Evolutionary conservation across 2,888 invertebrate species (phyloP).

Genomic region (Patella pellucida): DNA sequence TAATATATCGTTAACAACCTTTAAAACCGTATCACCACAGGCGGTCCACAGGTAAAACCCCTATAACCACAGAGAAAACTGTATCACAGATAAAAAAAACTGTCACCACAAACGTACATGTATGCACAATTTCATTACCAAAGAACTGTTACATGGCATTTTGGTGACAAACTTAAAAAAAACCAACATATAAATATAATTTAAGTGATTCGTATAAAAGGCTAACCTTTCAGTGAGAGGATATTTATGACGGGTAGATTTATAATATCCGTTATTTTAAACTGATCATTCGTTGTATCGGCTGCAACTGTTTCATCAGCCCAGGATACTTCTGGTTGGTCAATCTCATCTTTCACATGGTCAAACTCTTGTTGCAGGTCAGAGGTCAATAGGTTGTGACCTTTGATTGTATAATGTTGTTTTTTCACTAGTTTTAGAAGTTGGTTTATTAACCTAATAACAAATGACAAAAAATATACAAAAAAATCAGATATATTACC

Average conservation of each 20-base stretch:
- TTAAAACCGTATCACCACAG: too few species aligned
- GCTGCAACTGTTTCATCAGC: constrained; percentile 44
- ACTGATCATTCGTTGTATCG: constrained; percentile 16
- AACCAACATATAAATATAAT: neutral
- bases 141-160: too few species aligned
- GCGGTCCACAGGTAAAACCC: too few species aligned
- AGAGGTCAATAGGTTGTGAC: constrained; percentile 49
- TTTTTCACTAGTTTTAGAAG: constrained; percentile 53
- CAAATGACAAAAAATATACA: too few species aligned
- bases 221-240: constrained; percentile 22
- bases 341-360: constrained; percentile 44
- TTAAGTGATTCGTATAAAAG: neutral
- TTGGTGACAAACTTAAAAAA: neutral
- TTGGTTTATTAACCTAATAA: constrained; percentile 33
- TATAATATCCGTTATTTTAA: constrained; percentile 34
- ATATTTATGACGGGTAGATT: constrained; percentile 34
- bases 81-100: too few species aligned
- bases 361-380: constrained; percentile 49
- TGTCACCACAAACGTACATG: too few species aligned
- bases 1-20: too few species aligned
- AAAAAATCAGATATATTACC: too few species aligned
- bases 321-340: constrained; percentile 58
- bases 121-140: too few species aligned
- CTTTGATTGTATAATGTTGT: constrained; percentile 56
- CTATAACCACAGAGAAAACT: too few species aligned